These are phyloP conservation scores for Callinectes sapidus DNA, from an alignment of 2,888 invertebrate genomes.

Conservation along the genomic window DNA sequence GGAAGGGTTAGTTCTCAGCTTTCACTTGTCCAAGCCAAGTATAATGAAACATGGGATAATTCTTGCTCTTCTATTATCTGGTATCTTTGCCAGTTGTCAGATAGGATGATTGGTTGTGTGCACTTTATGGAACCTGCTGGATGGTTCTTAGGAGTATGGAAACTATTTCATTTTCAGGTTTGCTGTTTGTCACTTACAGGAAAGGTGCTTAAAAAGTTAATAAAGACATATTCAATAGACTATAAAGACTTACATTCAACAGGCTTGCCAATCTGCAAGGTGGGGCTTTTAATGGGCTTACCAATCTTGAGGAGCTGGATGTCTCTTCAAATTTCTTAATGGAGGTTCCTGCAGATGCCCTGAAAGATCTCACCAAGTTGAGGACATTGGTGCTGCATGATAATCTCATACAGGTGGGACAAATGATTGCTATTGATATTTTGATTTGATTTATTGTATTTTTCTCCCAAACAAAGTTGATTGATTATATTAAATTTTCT, in stretches of 20 bases:
- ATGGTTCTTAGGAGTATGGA: too few species aligned
- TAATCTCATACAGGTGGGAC: constrained; percentile 86
- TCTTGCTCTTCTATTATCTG: too few species aligned
- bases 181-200: neutral
- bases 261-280: constrained; percentile 56
- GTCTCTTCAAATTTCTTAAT: constrained; percentile 90
- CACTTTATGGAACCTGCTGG: too few species aligned
- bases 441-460: neutral
- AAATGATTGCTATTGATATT: neutral
- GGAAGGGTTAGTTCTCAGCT: too few species aligned
- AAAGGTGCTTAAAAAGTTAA: neutral
- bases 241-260: neutral
- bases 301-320: constrained; percentile 86
- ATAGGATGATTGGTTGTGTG: too few species aligned
- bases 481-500: too few species aligned
- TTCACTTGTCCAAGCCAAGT: too few species aligned
- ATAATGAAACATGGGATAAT: too few species aligned
- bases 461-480: too few species aligned
- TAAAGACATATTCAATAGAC: too few species aligned
- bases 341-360: constrained; percentile 87
- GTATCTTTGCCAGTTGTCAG: too few species aligned
- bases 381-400: constrained; percentile 88
- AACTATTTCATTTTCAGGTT: neutral
- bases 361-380: constrained; percentile 83
- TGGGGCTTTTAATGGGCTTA: constrained; percentile 79